Conservation (phyloP, 1,140 invertebrate species). For the Oncopeltus fasciatus region DNA sequence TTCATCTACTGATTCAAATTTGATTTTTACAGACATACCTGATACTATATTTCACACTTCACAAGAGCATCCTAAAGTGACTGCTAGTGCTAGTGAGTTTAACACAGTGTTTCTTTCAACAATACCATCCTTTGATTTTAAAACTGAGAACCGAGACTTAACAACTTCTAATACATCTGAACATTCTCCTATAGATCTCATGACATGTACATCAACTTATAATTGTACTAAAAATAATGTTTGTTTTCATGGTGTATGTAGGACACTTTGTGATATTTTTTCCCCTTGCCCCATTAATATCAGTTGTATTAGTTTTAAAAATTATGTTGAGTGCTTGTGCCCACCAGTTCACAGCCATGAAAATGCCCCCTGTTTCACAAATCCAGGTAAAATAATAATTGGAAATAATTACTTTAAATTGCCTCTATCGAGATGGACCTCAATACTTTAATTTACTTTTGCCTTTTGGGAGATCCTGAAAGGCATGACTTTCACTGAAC, state of each 20-base stretch:
- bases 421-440: not conserved
- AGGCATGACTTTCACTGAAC: not conserved
- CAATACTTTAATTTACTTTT: not conserved
- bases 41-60: not conserved
- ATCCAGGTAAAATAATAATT: slow-evolving; percentile 38
- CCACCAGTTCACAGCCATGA: slow-evolving; percentile 13
- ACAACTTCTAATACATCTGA: not conserved
- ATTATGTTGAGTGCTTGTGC: slow-evolving; percentile 39
- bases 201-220: not conserved
- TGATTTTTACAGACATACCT: not conserved
- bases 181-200: not conserved
- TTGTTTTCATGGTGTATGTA: slow-evolving; percentile 34
- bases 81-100: not conserved
- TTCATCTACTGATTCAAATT: not conserved
- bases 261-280: slow-evolving; percentile 38
- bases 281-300: slow-evolving; percentile 27
- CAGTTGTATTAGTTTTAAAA: slow-evolving; percentile 33
- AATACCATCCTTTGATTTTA: not conserved
- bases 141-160: not conserved
- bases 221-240: slow-evolving; percentile 38
- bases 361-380: slow-evolving; percentile 40
- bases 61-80: not conserved
- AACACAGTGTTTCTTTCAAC: not conserved
- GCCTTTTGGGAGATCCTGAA: slow-evolving; percentile 9
- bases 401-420: not conserved